These are phyloP conservation scores for Pseudochirops cupreus DNA, from an alignment of 2,797 vertebrate species.

Conservation along the genomic window DNA sequence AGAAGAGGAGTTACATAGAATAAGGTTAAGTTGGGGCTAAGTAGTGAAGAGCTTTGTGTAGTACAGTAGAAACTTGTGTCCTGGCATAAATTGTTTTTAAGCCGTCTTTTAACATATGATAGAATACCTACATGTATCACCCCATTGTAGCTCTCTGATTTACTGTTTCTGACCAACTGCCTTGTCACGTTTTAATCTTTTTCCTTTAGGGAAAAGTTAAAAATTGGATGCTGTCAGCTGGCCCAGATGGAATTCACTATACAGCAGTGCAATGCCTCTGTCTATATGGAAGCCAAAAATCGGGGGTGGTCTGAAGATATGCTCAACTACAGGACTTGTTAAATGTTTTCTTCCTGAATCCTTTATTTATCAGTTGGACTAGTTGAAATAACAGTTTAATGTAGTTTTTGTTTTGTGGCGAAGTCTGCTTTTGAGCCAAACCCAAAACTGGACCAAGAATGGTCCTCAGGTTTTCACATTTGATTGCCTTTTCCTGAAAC, in stretches of 20 bases:
- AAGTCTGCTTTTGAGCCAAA: slow-evolving; percentile 49
- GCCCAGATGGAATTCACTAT: slow-evolving; percentile 87
- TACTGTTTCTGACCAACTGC: background rate
- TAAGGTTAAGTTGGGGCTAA: background rate
- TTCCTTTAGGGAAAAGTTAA: slow-evolving; percentile 88
- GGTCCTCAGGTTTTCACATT: slow-evolving; percentile 38
- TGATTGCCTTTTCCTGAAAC: slow-evolving; percentile 41
- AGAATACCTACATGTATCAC: background rate
- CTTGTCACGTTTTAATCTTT: slow-evolving; percentile 44
- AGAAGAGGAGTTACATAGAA: background rate
- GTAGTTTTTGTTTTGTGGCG: background rate
- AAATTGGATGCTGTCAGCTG: slow-evolving; percentile 89
- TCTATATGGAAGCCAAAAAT: slow-evolving; percentile 75
- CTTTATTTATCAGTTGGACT: background rate
- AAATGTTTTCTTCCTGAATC: background rate
- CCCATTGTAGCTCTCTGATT: background rate
- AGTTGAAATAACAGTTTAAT: background rate
- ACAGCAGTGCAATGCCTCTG: slow-evolving; percentile 85
- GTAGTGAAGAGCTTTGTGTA: background rate
- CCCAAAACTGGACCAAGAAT: slow-evolving; percentile 28
- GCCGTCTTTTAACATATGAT: background rate
- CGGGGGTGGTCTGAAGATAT: slow-evolving; percentile 80
- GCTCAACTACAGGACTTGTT: slow-evolving; percentile 10
- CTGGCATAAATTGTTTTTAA: background rate
- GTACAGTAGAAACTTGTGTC: background rate